Base-by-base conservation (phyloP, 2,797 vertebrate genomes). In the Periparus ater region DNA sequence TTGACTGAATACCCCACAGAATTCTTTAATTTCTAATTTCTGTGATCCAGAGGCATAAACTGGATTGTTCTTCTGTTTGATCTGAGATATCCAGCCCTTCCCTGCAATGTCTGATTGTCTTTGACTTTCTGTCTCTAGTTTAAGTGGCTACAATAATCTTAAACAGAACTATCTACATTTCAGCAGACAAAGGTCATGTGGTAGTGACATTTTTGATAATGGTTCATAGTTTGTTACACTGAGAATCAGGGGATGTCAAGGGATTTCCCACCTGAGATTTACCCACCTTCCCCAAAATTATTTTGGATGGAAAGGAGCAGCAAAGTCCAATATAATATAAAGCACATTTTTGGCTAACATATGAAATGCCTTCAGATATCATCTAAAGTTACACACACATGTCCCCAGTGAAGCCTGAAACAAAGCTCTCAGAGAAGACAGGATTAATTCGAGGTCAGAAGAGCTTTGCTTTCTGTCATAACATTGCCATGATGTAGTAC, bases 401-500 rank as follows among this genome's bases (percentile, higher is more conserved):
- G 85, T 96, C 95, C 93, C 93, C 86, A 95, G 88, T 93, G 94
- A 95, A 96, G 93, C 80, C 88, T 90, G 85, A 96, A 95, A 95
- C 94, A 95, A 97, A 96, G 91, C 93, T 96, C 85, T 93, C 6
- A 6, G 93, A 96, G 94, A 93, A 96, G 91, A 95, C 91, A 93
- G 96, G 95, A 97, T 96, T 97, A 96, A 97, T 95, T 91, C 0
- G 57, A 91, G 96, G 96, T 96, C 96, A 97, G 83, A 82, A 95
- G 68, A 93, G 89, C 88, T 95, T 94, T 96, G 77, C 96, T 96
- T 96, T 95, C 96, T 97, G 96, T 97, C 96, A 97, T 97, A 97
- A 97, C 96, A 97, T 95, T 97, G 96, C 96, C 95, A 83, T 96
- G 96, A 96, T 97, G 91, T 95, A 96, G 96, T 90, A 97, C 91